Percentiles rank a stretch among this genome's conserved stretches.
These are phyloP conservation scores for Galeopsomyia nigrocyanea DNA, from an alignment of 2,888 invertebrate species.

Conservation along the genomic window DNA sequence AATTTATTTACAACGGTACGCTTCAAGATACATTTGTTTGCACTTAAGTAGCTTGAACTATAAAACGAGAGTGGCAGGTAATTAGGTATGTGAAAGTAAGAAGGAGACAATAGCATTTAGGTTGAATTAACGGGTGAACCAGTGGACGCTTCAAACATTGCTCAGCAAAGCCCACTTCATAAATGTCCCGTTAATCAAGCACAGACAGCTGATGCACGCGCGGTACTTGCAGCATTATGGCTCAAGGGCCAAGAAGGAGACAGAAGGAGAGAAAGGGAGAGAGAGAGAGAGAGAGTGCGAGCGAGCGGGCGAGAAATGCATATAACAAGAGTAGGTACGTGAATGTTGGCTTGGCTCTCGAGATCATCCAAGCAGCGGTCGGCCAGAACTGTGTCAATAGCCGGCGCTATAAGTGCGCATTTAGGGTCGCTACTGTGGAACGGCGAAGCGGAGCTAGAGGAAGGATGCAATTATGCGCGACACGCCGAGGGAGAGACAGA, in stretches of 20 bases:
- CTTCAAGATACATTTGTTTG: no score
- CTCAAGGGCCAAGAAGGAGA: slow-evolving; percentile 3
- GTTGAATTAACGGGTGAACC: no score
- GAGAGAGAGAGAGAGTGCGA: background rate
- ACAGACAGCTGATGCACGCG: slow-evolving; percentile 4
- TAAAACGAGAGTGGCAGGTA: no score
- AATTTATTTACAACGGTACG: no score
- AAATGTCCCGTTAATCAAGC: slow-evolving; percentile 37
- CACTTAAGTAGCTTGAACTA: no score
- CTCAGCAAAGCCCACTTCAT: slow-evolving; percentile 25
- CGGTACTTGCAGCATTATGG: slow-evolving; percentile 35
- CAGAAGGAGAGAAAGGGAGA: background rate
- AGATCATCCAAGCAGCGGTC: slow-evolving; percentile 1
- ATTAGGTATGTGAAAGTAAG: no score
- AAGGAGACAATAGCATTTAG: no score
- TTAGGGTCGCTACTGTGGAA: background rate
- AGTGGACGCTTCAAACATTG: background rate
- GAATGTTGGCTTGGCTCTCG: background rate
- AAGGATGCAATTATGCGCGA: slow-evolving; percentile 14
- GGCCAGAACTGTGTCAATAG: slow-evolving; percentile 30
- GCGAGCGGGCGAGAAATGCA: slow-evolving; percentile 1
- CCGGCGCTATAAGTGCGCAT: slow-evolving; percentile 8
- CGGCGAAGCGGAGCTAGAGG: background rate
- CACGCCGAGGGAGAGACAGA: no score
- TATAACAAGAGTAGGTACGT: no score